Percentiles rank a stretch among this genome's conserved stretches.
Conservation (phyloP, 2,797 vertebrate genomes). For the Halcyon leucocephala region DNA sequence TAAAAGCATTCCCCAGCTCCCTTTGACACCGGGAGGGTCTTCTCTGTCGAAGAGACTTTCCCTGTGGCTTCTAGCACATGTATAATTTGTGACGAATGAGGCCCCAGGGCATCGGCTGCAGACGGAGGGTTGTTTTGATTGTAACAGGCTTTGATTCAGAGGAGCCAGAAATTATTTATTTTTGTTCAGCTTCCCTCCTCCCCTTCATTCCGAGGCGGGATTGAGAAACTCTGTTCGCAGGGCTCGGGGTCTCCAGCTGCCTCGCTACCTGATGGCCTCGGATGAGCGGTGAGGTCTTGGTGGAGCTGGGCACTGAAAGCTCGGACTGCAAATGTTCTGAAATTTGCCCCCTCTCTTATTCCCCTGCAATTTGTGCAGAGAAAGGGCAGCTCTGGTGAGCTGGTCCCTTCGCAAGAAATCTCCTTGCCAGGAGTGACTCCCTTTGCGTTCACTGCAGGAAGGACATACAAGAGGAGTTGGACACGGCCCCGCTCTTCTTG, state of each 20-base stretch:
- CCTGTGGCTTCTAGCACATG: slow-evolving; percentile 26
- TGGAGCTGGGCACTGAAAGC: not conserved
- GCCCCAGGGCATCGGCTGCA: slow-evolving; percentile 46
- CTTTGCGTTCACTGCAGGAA: not conserved
- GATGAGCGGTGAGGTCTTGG: not conserved
- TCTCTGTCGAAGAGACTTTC: not conserved
- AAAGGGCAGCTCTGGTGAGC: not conserved
- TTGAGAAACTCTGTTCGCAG: not conserved
- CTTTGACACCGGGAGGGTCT: not conserved
- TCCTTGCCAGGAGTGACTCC: not conserved
- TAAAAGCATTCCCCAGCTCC: not conserved
- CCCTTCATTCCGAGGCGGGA: not conserved
- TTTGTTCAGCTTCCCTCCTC: slow-evolving; percentile 19
- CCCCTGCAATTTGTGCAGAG: not conserved
- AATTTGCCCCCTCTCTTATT: not conserved
- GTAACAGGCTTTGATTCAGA: slow-evolving; percentile 73
- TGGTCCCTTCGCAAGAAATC: not conserved
- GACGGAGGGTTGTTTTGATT: slow-evolving; percentile 56
- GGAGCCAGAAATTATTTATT: slow-evolving; percentile 74
- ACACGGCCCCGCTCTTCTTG: accelerated
- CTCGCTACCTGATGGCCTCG: not conserved
- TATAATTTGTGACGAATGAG: slow-evolving; percentile 38
- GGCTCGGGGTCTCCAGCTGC: not conserved
- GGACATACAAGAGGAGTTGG: not conserved
- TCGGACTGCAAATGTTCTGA: not conserved